Evolutionary conservation across 2,797 vertebrate species (phyloP).

Genomic region (Hyperoplus immaculatus): DNA sequence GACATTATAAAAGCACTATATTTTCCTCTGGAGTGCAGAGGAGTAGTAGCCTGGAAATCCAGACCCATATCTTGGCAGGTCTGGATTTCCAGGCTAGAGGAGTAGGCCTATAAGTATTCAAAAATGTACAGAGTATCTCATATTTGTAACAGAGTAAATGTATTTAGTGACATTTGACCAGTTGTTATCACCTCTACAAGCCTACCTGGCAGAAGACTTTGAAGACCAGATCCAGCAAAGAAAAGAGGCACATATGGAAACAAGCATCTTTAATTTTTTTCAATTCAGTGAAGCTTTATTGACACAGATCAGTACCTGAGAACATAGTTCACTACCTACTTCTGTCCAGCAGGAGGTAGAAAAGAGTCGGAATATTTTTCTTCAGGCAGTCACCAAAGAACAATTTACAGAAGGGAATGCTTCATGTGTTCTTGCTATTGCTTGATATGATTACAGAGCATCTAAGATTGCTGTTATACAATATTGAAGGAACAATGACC

Average conservation of each 20-base stretch:
- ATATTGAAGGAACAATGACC: not conserved
- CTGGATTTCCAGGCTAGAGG: too few relatives aligned
- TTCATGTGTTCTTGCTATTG: not conserved
- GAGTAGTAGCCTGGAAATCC: too few relatives aligned
- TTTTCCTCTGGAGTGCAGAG: not conserved
- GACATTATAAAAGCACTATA: too few relatives aligned
- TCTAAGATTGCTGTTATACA: not conserved
- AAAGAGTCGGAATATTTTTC: slow-evolving; percentile 29
- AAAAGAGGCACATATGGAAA: not conserved
- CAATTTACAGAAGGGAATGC: not conserved
- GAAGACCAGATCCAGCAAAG: not conserved
- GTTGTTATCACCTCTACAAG: not conserved
- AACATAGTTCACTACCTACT: slow-evolving; percentile 8
- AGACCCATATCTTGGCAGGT: too few relatives aligned
- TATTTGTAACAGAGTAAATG: not conserved
- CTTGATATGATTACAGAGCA: not conserved
- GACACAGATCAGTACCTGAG: not conserved
- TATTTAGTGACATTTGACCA: not conserved
- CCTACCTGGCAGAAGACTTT: not conserved
- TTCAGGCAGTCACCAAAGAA: not conserved
- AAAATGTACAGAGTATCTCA: not conserved
- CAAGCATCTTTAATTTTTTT: not conserved
- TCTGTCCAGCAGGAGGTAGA: slow-evolving; percentile 61
- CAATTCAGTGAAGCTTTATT: not conserved
- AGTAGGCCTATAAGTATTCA: too few relatives aligned